These are phyloP conservation scores for Andrena dorsata DNA, from an alignment of 2,888 invertebrate genomes.

Conservation along the genomic window DNA sequence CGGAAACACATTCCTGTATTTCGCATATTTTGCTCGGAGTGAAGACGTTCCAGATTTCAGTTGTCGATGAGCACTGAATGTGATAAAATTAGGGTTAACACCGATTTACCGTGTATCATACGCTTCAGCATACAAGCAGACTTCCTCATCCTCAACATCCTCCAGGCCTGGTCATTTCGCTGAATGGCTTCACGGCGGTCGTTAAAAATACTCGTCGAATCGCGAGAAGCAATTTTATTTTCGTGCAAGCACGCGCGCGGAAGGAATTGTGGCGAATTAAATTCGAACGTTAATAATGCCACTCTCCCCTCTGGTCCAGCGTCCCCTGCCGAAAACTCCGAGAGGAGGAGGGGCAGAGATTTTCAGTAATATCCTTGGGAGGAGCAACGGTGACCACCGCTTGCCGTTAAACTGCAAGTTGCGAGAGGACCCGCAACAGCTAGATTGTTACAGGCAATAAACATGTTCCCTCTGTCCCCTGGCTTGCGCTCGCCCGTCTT, in stretches of 20 bases:
- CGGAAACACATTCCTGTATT: too few relatives aligned
- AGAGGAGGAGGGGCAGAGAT: constrained; percentile 13
- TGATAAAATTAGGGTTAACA: too few relatives aligned
- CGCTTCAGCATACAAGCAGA: neutral
- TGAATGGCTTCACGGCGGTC: constrained; percentile 27
- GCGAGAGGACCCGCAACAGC: constrained; percentile 46
- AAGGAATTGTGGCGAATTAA: constrained; percentile 31
- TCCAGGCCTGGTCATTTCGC: constrained; percentile 2
- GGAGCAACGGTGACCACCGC: constrained; percentile 46
- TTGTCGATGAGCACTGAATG: too few relatives aligned
- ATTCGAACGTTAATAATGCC: constrained; percentile 43
- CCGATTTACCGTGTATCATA: too few relatives aligned
- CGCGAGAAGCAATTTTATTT: constrained; percentile 36
- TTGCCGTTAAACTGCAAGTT: constrained; percentile 64
- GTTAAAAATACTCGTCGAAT: constrained; percentile 53
- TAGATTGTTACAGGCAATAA: constrained; percentile 49
- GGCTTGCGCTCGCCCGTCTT: constrained; percentile 16
- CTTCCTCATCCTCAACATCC: neutral
- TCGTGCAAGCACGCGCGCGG: constrained; percentile 15
- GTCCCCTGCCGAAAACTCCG: neutral
- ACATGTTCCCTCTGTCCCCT: constrained; percentile 58
- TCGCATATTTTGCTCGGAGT: too few relatives aligned
- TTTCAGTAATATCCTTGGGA: constrained; percentile 44
- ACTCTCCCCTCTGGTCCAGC: constrained; percentile 4
- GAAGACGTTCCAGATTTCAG: too few relatives aligned